A percentile compares a stretch with the other conserved stretches of the same genome.
phyloP scores from a whole-genome alignment of 2,888 invertebrate genomes.

The Euproctis similis region DNA sequence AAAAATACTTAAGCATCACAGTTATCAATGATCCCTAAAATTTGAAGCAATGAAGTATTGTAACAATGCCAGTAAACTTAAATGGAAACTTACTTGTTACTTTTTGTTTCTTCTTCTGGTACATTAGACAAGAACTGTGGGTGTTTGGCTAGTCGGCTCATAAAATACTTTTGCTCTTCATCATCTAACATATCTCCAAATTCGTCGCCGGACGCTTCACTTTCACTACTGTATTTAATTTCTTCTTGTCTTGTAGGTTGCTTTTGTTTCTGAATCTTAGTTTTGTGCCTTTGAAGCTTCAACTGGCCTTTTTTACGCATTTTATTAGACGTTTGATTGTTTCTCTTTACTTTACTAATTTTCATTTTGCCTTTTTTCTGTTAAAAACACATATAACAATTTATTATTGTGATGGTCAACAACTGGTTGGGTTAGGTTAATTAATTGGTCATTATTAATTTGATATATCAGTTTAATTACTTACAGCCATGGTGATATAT shows the following conservation, averaged over 20 bases:
- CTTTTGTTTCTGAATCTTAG: conserved; percentile 51
- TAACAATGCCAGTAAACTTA: too few species aligned
- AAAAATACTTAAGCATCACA: neutral
- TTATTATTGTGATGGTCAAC: too few species aligned
- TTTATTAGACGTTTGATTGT: conserved; percentile 76
- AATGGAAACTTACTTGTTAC: conserved; percentile 33
- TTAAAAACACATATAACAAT: too few species aligned
- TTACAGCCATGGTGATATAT: too few species aligned
- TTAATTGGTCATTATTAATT: too few species aligned
- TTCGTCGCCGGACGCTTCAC: conserved; percentile 69
- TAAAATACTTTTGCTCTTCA: conserved; percentile 72
- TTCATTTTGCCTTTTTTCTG: conserved; percentile 73
- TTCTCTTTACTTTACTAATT: conserved; percentile 73
- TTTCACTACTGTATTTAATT: conserved; percentile 58
- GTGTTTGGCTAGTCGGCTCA: conserved; percentile 56
- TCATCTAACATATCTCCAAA: conserved; percentile 76
- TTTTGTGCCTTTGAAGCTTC: conserved; percentile 59
- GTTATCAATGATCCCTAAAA: too few species aligned
- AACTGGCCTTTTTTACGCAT: conserved; percentile 72
- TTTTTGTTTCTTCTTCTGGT: conserved; percentile 44
- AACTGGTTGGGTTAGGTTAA: too few species aligned
- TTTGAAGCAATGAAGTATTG: too few species aligned
- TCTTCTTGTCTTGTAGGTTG: conserved; percentile 38
- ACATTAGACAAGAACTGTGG: conserved; percentile 56
- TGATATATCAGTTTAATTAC: too few species aligned